Conservation (phyloP, 2,113 vertebrate species). For the Peromyscus californicus region DNA sequence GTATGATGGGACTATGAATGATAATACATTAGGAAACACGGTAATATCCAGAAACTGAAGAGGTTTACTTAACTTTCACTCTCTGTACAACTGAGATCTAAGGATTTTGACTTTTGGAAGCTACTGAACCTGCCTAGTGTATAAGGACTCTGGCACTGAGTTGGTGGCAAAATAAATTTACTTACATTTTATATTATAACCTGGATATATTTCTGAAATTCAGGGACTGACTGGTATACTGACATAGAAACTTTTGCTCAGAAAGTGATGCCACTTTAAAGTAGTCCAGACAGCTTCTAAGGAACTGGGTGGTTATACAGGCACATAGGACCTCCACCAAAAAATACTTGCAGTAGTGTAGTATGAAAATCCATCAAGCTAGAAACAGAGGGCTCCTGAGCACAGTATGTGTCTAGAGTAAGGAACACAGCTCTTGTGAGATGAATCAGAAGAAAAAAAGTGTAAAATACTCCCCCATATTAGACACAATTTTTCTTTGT, state of each 20-base stretch:
- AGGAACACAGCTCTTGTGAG: not conserved
- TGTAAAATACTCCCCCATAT: not conserved
- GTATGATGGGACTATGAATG: not conserved
- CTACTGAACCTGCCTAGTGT: not conserved
- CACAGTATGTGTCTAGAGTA: fast-evolving
- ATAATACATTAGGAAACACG: not conserved
- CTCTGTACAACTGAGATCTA: not conserved
- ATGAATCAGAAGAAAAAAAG: not conserved
- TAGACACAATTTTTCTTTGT: not conserved
- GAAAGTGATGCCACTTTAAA: not conserved
- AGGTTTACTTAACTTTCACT: not conserved
- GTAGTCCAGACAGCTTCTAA: not conserved
- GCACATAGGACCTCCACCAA: not conserved
- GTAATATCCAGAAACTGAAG: not conserved
- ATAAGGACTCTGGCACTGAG: not conserved
- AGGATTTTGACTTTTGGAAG: not conserved
- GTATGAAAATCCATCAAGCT: not conserved
- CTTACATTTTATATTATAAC: not conserved
- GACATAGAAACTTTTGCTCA: not conserved
- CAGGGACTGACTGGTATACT: fast-evolving
- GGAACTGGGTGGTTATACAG: fast-evolving
- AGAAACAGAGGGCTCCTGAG: not conserved
- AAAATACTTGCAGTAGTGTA: fast-evolving
- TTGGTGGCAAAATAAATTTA: not conserved
- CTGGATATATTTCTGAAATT: not conserved